phyloP scores from a whole-genome alignment of 1,140 invertebrate genomes.

The Brachionus asplanchnoidis region DNA sequence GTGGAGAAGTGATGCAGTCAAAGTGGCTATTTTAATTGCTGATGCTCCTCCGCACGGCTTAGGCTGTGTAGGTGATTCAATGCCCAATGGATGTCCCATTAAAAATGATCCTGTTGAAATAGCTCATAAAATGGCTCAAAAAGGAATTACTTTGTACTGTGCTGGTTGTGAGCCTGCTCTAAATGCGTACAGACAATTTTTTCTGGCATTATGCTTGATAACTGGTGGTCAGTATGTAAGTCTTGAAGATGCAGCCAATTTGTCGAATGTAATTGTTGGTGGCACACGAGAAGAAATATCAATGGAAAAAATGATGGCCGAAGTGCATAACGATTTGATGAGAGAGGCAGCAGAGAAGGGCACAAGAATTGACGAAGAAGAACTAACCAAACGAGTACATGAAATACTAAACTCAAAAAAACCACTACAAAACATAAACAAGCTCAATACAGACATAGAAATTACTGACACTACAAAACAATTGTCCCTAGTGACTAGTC shows the following conservation, averaged over 20 bases:
- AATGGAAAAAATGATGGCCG: slow-evolving; percentile 30
- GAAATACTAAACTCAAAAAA: slow-evolving; percentile 31
- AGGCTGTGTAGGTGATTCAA: background rate
- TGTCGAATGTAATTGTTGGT: slow-evolving; percentile 20
- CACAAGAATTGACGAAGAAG: background rate
- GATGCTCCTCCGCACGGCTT: slow-evolving; percentile 42
- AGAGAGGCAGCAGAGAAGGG: background rate
- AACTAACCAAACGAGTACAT: slow-evolving; percentile 21
- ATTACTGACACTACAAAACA: background rate
- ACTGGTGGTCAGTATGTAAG: slow-evolving; percentile 41
- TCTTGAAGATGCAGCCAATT: background rate
- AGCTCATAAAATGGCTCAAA: slow-evolving; percentile 5
- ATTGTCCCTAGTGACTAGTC: background rate
- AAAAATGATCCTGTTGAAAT: slow-evolving; percentile 40
- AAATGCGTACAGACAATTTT: slow-evolving; percentile 9
- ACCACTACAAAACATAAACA: background rate
- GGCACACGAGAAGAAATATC: slow-evolving; percentile 26
- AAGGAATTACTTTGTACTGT: slow-evolving; percentile 21
- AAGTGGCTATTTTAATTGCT: slow-evolving; percentile 31
- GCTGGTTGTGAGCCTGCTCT: background rate
- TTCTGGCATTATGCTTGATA: slow-evolving; percentile 11
- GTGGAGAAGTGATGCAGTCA: slow-evolving; percentile 37
- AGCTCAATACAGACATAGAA: background rate
- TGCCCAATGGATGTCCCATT: slow-evolving; percentile 20
- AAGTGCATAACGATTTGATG: slow-evolving; percentile 26